Conservation (phyloP, 2,888 invertebrate genomes). For the Lottia scabra region DNA sequence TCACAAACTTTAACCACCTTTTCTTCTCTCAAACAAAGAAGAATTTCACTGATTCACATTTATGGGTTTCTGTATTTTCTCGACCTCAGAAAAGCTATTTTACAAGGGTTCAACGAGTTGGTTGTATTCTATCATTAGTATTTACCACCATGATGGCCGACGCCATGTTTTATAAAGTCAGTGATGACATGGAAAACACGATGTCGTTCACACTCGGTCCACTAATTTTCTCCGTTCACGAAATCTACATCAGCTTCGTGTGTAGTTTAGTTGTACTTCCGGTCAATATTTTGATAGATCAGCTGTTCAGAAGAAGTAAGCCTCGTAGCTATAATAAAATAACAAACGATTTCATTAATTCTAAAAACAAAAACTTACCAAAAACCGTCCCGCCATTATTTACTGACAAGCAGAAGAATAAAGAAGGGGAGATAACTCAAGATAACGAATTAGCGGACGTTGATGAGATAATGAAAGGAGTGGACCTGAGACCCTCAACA, state of each 20-base stretch:
- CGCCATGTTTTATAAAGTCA: conserved; percentile 68
- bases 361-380: neutral
- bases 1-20: conserved; percentile 45
- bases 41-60: conserved; percentile 68
- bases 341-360: conserved; percentile 30
- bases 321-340: conserved; percentile 37
- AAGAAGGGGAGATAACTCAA: neutral
- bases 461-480: neutral
- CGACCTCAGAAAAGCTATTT: conserved; percentile 68
- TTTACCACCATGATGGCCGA: conserved; percentile 69
- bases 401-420: neutral
- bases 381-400: neutral
- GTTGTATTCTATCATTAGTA: conserved; percentile 65
- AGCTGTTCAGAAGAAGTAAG: conserved; percentile 65
- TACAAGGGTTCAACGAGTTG: conserved; percentile 65
- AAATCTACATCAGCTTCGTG: conserved; percentile 45
- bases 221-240: conserved; percentile 40
- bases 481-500: neutral
- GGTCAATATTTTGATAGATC: conserved; percentile 62
- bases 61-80: conserved; percentile 70
- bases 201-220: conserved; percentile 38
- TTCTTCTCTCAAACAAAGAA: conserved; percentile 59
- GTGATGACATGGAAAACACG: conserved; percentile 27
- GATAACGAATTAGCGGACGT: neutral
- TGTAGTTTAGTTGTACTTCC: conserved; percentile 62